Evolutionary conservation across 2,888 invertebrate species (phyloP), one percentile per base, ranked within the genome.

Genomic region (Microctonus hyperodae): DNA sequence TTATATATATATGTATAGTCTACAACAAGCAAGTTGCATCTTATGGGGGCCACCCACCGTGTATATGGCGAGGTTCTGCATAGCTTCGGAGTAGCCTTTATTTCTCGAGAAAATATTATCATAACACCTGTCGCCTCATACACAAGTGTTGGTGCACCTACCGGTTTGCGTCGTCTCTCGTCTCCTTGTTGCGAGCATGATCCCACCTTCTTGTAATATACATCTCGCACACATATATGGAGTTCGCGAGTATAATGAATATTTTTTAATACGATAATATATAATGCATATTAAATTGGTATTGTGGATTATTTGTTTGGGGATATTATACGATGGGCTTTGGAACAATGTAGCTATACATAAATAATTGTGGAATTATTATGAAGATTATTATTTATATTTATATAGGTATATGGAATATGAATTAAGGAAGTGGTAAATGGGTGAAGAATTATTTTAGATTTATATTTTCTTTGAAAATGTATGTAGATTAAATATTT

Each of bases 91-190:
- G 79, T 77, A 78, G 79, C 76, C 73, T 76, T 76, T 79, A 79
- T 79, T 79, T 79, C 79, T 74, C 78, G 76, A 78, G 79, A 79
- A 79, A 79, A 79, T 79, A 79, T 79, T 79, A 78, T 79, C 76
- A 74, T 75, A 77, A 76, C 78, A 76, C 76, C 74, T 73, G 68
- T 71, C 76, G 72, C 40, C 66, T 73, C 55, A 69, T 73, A 71
- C 70, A 67, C 73, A 72, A 71, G 77, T 71, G 70, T 72, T 73
- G 70, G 72, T 76, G 62, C 70, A 70, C 73, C 72, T 68, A 73
- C 70, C 69, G 72, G 73, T 72, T 73, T 70, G 64, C 68, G 67
- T 63, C 20, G 13, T 63, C 64, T 56, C 55, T 59, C 59, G 69
- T 71, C 64, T 65, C 67, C 44, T 61, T 28, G 64, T 61, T 33